These are phyloP conservation scores for Henricia sp. DNA, from an alignment of 53 echinoderm and acorn worm genomes.

Conservation along the genomic window DNA sequence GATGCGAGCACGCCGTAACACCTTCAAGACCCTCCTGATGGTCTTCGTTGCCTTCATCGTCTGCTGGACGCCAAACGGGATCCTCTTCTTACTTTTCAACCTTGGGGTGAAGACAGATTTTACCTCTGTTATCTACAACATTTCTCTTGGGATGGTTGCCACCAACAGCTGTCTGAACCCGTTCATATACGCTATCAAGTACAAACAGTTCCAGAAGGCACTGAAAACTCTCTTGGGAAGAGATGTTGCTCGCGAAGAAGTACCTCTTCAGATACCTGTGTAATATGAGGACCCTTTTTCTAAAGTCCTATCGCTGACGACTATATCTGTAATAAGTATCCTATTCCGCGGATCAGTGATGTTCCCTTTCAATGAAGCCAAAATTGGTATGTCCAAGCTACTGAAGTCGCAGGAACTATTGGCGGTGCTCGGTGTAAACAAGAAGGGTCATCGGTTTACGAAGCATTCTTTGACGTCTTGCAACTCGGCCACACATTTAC, in stretches of 20 bases:
- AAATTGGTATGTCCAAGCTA: no score
- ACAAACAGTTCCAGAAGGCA: slow-evolving; percentile 59
- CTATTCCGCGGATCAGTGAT: no score
- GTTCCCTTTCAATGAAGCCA: no score
- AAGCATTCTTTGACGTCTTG: no score
- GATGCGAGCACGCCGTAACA: slow-evolving; percentile 55
- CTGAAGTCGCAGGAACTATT: not conserved
- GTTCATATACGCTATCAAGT: slow-evolving; percentile 66
- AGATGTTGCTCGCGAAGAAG: no score
- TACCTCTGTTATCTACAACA: slow-evolving; percentile 4
- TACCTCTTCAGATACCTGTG: no score
- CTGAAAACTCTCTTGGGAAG: not conserved
- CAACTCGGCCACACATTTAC: no score
- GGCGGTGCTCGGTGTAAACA: no score
- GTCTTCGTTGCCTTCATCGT: slow-evolving; percentile 45
- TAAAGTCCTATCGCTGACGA: no score
- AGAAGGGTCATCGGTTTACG: no score
- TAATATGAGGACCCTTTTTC: no score
- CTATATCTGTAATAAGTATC: no score
- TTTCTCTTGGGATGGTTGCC: slow-evolving; percentile 34
- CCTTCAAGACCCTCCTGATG: slow-evolving; percentile 56
- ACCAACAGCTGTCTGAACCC: slow-evolving; percentile 59
- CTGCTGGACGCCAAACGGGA: slow-evolving; percentile 69
- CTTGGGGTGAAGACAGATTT: slow-evolving; percentile 49
- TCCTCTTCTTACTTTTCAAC: slow-evolving; percentile 63